A percentile compares a stretch with the other conserved stretches of the same genome.
These are phyloP conservation scores for Psylliodes chrysocephalus DNA, from an alignment of 2,888 invertebrate species.

Conservation along the genomic window DNA sequence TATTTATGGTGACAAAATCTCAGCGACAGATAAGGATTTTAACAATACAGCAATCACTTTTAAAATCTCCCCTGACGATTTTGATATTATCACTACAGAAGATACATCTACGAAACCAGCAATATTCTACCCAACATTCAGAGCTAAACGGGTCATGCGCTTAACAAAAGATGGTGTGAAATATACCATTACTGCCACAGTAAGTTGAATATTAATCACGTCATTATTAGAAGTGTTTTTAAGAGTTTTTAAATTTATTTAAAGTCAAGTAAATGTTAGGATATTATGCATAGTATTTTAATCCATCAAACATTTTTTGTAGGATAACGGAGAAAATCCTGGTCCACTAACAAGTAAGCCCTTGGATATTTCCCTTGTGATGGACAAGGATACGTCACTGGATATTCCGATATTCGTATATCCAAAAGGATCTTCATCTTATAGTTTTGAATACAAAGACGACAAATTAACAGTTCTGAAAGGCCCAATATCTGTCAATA, in stretches of 20 bases:
- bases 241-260: background rate
- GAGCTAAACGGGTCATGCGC: conserved; percentile 39
- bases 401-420: conserved; percentile 65
- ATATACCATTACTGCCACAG: conserved; percentile 52
- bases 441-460: conserved; percentile 63
- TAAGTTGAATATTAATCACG: conserved; percentile 45
- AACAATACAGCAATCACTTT: conserved; percentile 60
- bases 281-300: no score
- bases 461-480: conserved; percentile 42
- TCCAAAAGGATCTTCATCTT: conserved; percentile 54
- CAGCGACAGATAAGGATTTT: conserved; percentile 67
- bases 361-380: conserved; percentile 57
- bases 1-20: conserved; percentile 60
- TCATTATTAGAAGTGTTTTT: background rate
- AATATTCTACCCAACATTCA: conserved; percentile 39
- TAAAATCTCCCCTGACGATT: conserved; percentile 48
- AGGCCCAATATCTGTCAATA: conserved; percentile 30
- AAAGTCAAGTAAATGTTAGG: background rate
- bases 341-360: conserved; percentile 16
- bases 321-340: conserved; percentile 47
- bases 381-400: conserved; percentile 62
- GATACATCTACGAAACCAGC: background rate
- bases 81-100: conserved; percentile 33
- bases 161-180: conserved; percentile 33
- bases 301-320: no score